phyloP scores from a whole-genome alignment of 2,797 vertebrate genomes.

The Eleutherodactylus coqui region DNA sequence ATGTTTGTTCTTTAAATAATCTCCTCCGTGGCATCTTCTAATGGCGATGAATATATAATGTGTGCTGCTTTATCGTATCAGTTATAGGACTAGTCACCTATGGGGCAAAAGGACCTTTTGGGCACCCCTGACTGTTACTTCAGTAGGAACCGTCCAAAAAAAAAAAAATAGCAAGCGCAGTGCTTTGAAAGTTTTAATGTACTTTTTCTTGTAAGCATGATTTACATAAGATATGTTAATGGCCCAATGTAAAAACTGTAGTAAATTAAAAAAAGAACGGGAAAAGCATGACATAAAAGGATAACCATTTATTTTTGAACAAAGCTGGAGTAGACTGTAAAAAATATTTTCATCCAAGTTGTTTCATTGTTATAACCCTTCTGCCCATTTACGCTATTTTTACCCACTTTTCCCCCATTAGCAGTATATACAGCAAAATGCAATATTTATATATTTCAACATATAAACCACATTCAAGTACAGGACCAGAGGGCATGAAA shows the following conservation, averaged over 20 bases:
- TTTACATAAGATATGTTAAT: no score
- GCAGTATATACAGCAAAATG: conserved; percentile 60
- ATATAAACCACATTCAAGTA: conserved; percentile 58
- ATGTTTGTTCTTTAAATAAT: no score
- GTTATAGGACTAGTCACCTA: no score
- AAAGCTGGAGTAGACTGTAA: conserved; percentile 52
- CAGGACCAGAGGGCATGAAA: conserved; percentile 8
- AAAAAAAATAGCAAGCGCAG: no score
- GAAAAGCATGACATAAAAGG: neutral
- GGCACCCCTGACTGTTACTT: no score
- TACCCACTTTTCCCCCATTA: conserved; percentile 10
- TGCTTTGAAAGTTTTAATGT: no score
- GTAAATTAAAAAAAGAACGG: neutral
- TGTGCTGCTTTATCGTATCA: no score
- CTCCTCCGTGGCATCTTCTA: no score
- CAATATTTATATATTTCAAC: conserved; percentile 42
- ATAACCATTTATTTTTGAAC: conserved; percentile 54
- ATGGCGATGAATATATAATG: no score
- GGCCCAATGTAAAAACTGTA: neutral
- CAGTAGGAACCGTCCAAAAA: no score
- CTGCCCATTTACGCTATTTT: conserved; percentile 1
- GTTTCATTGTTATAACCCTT: conserved; percentile 23
- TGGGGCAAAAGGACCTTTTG: no score
- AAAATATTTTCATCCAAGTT: conserved; percentile 46
- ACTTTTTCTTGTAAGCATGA: no score